Evolutionary conservation across 2,797 vertebrate species (phyloP).

Genomic region (Loriculus beryllinus): DNA sequence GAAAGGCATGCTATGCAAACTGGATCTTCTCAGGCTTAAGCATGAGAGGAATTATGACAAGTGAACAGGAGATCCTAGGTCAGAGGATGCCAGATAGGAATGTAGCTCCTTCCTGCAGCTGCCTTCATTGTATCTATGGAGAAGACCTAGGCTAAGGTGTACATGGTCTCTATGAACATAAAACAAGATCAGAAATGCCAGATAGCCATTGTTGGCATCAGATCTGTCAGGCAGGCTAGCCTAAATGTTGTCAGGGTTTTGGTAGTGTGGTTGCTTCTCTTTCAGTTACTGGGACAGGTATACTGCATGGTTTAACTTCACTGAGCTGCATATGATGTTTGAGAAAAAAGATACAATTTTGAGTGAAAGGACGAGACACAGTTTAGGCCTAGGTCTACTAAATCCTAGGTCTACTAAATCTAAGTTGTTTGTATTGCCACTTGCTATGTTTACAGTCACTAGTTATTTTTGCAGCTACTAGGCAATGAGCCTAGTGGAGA

Average conservation of each 20-base stretch:
- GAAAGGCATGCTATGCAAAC: not conserved
- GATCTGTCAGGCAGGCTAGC: not conserved
- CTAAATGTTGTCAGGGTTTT: not conserved
- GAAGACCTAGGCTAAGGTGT: not conserved
- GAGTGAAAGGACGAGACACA: not conserved
- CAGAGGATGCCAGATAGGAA: not conserved
- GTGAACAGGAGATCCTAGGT: not conserved
- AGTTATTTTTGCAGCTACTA: not conserved
- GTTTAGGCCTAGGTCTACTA: not conserved
- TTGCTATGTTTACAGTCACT: not conserved
- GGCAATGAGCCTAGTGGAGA: not conserved
- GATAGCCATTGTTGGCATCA: not conserved
- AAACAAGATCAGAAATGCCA: not conserved
- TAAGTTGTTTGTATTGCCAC: not conserved
- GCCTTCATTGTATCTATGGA: not conserved
- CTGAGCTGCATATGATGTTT: not conserved
- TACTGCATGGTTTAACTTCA: not conserved
- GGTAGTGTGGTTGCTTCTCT: not conserved
- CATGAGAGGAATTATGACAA: not conserved
- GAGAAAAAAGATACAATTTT: not conserved
- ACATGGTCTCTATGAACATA: accelerated
- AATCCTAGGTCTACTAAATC: not conserved
- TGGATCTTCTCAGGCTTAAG: not conserved
- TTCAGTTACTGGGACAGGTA: not conserved
- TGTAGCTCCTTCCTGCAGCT: not conserved